A percentile compares a stretch with the other conserved stretches of the same genome.
These are phyloP conservation scores for Prionailurus bengalensis DNA, from an alignment of 2,113 vertebrate species.

Conservation along the genomic window DNA sequence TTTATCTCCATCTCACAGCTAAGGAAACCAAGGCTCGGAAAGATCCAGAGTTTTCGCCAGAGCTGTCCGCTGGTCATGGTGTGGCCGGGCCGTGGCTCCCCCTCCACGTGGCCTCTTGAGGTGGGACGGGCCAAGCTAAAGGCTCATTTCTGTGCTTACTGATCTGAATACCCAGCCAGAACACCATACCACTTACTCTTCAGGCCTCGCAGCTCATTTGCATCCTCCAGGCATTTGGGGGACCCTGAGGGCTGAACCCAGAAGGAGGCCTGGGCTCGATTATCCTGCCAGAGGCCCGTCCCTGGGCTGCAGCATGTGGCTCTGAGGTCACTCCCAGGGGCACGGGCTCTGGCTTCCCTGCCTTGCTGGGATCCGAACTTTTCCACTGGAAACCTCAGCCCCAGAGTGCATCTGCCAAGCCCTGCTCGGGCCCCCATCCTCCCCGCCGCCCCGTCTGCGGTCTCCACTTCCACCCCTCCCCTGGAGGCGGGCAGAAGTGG, in stretches of 20 bases:
- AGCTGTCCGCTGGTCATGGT: rapidly evolving
- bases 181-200: rapidly evolving
- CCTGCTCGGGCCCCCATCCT: background rate
- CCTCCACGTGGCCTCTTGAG: rapidly evolving
- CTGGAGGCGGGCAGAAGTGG: rapidly evolving
- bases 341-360: background rate
- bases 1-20: rapidly evolving
- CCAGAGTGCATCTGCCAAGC: rapidly evolving
- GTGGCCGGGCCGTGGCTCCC: background rate
- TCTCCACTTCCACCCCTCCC: conserved; percentile 49
- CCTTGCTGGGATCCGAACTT: background rate
- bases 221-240: background rate
- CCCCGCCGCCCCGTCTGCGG: background rate
- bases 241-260: background rate
- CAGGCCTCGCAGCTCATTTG: no score
- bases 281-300: background rate
- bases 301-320: rapidly evolving
- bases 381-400: background rate
- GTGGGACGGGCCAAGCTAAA: rapidly evolving
- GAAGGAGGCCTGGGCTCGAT: background rate
- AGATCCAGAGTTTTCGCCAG: no score
- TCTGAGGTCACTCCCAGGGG: background rate
- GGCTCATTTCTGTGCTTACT: background rate
- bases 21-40: background rate
- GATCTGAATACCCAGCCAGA: rapidly evolving